Evolutionary conservation across 2,888 invertebrate species (phyloP).

Genomic region (Scelioninae gen. 1): DNA sequence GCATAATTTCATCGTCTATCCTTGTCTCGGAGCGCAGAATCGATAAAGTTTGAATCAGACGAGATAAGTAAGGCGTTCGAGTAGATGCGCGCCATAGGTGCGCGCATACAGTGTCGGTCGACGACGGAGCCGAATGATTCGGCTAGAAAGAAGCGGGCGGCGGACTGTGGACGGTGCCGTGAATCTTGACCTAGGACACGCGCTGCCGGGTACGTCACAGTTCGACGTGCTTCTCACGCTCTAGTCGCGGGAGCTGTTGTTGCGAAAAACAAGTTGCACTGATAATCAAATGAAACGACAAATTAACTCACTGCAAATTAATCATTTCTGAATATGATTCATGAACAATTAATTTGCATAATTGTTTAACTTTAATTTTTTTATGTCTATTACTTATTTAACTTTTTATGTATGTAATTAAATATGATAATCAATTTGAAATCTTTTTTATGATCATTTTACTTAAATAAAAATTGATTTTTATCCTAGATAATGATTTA

Average conservation of each 20-base stretch:
- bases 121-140: constrained; percentile 42
- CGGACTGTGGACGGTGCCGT: constrained; percentile 78
- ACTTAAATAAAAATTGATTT: no score
- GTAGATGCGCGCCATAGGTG: constrained; percentile 55
- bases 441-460: no score
- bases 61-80: constrained; percentile 51
- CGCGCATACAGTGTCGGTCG: constrained; percentile 56
- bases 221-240: constrained; percentile 78
- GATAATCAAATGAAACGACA: constrained; percentile 64
- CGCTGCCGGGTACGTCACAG: constrained; percentile 80
- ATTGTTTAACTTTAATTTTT: no score
- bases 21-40: constrained; percentile 32
- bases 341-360: background rate
- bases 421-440: no score
- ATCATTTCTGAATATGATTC: no score
- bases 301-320: no score
- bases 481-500: background rate
- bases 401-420: no score
- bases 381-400: no score
- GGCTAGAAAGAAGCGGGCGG: constrained; percentile 77
- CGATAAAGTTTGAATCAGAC: constrained; percentile 39
- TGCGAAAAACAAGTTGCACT: constrained; percentile 44
- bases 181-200: constrained; percentile 83
- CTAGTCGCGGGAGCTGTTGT: constrained; percentile 49
- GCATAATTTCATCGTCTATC: constrained; percentile 15